A percentile compares a stretch with the other conserved stretches of the same genome.
These are phyloP conservation scores for Ptychodera flava DNA, from an alignment of 35 echinoderm and acorn worm species.

Conservation along the genomic window DNA sequence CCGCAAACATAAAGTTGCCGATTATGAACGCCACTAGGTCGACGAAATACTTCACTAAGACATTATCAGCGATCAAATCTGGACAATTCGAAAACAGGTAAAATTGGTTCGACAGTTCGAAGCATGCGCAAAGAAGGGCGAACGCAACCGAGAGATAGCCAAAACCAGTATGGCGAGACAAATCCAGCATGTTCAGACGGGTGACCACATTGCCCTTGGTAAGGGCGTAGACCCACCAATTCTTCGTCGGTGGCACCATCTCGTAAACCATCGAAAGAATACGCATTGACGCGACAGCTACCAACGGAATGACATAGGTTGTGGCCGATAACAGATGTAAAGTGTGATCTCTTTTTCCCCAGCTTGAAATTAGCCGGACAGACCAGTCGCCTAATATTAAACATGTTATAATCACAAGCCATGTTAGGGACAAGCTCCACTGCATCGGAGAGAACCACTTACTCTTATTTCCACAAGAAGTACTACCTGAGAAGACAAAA, in stretches of 20 bases:
- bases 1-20: not conserved
- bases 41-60: not conserved
- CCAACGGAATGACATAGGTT: not conserved
- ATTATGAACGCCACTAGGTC: not conserved
- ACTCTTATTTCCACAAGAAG: not conserved
- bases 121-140: not conserved
- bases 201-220: not conserved
- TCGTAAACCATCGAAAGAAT: not conserved
- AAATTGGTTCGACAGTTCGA: not conserved
- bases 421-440: not conserved
- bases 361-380: not conserved
- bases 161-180: not conserved
- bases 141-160: not conserved
- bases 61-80: not conserved
- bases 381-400: not conserved
- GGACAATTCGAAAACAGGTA: not conserved
- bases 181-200: not conserved
- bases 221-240: not conserved
- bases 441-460: not conserved
- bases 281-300: not conserved
- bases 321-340: not conserved
- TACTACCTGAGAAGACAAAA: not conserved
- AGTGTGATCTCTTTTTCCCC: not conserved
- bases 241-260: not conserved
- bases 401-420: not conserved